Evolutionary conservation across 2,888 invertebrate genomes (phyloP).

Genomic region (Brachyptera putata): DNA sequence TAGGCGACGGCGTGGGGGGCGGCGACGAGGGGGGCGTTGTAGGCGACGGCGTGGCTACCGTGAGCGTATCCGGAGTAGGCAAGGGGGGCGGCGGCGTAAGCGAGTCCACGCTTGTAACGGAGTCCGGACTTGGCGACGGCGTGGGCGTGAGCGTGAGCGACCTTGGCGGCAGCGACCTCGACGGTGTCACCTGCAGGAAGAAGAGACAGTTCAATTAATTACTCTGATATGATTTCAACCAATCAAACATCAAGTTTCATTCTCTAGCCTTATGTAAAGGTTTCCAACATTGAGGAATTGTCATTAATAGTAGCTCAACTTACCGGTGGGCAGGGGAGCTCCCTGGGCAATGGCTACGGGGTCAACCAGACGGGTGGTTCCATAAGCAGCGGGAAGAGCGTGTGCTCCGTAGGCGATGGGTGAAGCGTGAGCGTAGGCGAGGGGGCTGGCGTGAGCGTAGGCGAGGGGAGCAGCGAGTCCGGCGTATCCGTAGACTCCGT

Average conservation of each 20-base stretch:
- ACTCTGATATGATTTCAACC: no score
- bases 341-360: no score
- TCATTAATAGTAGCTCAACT: no score
- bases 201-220: no score
- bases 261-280: no score
- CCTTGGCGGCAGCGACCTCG: conserved; percentile 52
- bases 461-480: conserved; percentile 23
- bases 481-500: no score
- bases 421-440: conserved; percentile 41
- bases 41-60: conserved; percentile 17
- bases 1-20: conserved; percentile 37
- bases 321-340: no score
- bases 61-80: conserved; percentile 20
- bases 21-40: conserved; percentile 35
- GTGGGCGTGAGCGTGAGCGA: conserved; percentile 29
- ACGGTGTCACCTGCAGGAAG: conserved; percentile 42
- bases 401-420: conserved; percentile 19
- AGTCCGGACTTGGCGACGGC: not conserved
- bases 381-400: no score
- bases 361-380: no score
- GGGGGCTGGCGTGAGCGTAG: conserved; percentile 33
- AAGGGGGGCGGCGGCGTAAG: conserved; percentile 44
- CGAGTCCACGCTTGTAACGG: not conserved
- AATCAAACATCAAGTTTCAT: no score
- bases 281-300: no score